phyloP scores from a whole-genome alignment of 1,140 invertebrate species.

The Trachelipus rathkii region DNA sequence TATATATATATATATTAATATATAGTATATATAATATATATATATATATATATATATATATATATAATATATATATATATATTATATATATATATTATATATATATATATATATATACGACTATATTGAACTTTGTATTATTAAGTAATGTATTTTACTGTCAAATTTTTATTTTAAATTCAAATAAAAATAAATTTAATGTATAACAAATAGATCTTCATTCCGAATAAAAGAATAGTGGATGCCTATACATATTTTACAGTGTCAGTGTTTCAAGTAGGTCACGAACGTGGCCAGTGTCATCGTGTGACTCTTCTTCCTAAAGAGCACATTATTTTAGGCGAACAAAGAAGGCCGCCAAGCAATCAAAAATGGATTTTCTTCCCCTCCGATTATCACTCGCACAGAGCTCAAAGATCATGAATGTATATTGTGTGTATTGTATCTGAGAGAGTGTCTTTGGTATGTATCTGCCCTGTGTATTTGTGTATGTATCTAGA shows the following conservation, averaged over 20 bases:
- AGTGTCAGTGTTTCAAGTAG: background rate
- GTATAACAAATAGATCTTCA: background rate
- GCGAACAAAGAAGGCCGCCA: background rate
- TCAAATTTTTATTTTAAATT: background rate
- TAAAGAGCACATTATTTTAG: background rate
- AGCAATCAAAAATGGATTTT: background rate
- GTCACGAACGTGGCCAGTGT: background rate
- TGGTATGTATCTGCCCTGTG: no score
- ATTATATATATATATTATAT: no score
- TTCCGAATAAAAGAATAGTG: background rate
- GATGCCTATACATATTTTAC: background rate
- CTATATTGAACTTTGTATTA: no score
- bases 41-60: constrained; percentile 13
- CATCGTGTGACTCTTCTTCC: background rate
- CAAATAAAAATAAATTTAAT: background rate
- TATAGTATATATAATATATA: background rate
- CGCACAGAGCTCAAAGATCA: background rate
- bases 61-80: background rate
- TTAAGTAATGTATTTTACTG: no score
- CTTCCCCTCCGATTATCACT: background rate
- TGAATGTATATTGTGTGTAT: no score
- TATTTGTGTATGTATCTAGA: no score
- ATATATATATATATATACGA: no score
- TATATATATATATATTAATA: background rate
- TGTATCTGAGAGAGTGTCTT: no score